Conservation (phyloP, 2,113 vertebrate species). For the Fregata magnificens region DNA sequence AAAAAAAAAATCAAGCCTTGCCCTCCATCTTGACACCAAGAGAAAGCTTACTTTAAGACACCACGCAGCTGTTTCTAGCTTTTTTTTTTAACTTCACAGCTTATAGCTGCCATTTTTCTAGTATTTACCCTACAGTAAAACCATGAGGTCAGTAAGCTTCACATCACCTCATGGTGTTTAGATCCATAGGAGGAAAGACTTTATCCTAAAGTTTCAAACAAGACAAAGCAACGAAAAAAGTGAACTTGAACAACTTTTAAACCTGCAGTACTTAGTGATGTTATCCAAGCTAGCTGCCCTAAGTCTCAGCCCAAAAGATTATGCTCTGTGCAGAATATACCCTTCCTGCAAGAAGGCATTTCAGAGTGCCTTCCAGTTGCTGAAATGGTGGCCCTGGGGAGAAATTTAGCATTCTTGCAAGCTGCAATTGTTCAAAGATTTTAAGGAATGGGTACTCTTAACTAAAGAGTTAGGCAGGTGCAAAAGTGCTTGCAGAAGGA, state of each 20-base stretch:
- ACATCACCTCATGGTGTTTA: not conserved
- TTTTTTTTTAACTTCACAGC: not conserved
- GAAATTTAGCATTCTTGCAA: not conserved
- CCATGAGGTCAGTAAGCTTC: not conserved
- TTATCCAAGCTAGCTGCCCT: not conserved
- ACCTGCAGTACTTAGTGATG: rapidly evolving
- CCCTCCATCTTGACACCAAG: not conserved
- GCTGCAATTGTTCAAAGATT: not conserved
- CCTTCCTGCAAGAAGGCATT: not conserved
- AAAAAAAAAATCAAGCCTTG: not conserved
- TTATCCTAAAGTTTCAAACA: not conserved
- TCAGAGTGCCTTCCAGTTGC: not conserved
- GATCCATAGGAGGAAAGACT: not conserved
- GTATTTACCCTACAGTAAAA: not conserved
- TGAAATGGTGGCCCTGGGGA: not conserved
- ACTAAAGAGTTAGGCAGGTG: not conserved
- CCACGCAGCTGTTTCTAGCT: not conserved
- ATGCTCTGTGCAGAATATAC: not conserved
- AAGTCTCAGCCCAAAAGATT: not conserved
- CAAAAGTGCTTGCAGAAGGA: not conserved
- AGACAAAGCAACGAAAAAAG: not conserved
- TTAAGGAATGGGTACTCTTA: not conserved
- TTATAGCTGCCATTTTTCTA: not conserved
- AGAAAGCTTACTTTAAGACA: not conserved
- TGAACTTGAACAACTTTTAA: not conserved